Base-by-base conservation (phyloP, 2,888 invertebrate genomes). In the Strigamia maritima region DNA sequence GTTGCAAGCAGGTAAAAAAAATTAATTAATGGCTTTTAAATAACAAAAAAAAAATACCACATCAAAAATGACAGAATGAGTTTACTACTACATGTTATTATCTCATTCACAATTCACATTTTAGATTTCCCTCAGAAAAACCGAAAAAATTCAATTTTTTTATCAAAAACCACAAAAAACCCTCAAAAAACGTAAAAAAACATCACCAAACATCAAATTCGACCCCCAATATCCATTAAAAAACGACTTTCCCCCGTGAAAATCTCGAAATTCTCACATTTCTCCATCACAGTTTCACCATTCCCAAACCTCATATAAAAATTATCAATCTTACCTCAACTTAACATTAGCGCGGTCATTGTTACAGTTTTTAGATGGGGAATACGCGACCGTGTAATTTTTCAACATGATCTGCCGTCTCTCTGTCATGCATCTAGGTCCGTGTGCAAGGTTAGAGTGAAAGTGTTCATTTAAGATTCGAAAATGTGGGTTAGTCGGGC, bases 401-500 rank as follows among this genome's bases (percentile, higher is more conserved):
- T 65, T 65, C 12, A 65, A 22, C 60, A 65, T 65, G 22, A n/a
- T 65, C 44, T 1, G n/a, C n/a, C n/a, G n/a, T n/a, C 22, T 22
- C 60, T 65, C 22, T 65, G 10, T 65, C 22, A 60, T 2, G 4
- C 22, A 12, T 65, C 22, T n/a, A 22, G 60, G 22, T 65, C 22
- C 12, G 60, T 19, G 54, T 7, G 10, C 24, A 49, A 35, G 60
- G 24, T 24, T 24, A 65, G 0, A 65, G 19, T 49, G 14, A 16
- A 65, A 16, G 60, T 65, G 19, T 12, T 1, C 60, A 65, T 65
- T 65, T 12, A 22, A 10, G 22, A 24, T 65, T 4, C 4, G 19
- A 19, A n/a, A 65, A 65, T 44, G 7, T 65, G 24, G 60, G 60
- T 65, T 19, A 65, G 60, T 65, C 60, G 60, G 60, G 60, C 60